Evolutionary conservation across 2,797 vertebrate species (phyloP), one percentile per base, ranked within the genome.

Genomic region (Lophius americanus): DNA sequence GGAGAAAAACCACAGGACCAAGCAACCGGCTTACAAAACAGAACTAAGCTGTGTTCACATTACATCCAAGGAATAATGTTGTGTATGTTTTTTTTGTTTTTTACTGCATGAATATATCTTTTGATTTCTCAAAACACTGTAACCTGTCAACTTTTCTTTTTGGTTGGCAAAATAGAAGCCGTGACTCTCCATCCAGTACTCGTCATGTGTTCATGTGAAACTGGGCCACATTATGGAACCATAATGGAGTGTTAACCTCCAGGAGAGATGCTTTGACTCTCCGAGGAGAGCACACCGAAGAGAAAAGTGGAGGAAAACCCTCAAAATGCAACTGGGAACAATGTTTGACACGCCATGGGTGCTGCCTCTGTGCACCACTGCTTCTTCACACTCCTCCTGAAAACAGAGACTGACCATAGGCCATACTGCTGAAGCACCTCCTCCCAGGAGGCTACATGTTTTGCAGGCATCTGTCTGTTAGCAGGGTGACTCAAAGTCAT

Each of bases 51-150:
- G 56, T 46, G 60, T 64, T 73, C 36, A 64, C 35, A 7, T 51
- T 39, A 39, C 47, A 57, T 11, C 6, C 9, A 60, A 68, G 23
- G 64, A 62, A 47, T 73, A 14, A 76, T 79, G 67, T 81, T 82
- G 83, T 85, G 76, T 78, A 47, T 74, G 60, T 78, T 82, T 52
- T 3, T 3, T 49, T 23, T 7, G 5, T 53, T 64, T 69, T 82
- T 57, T 79, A 82, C 66, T 85, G 88, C 88, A 90, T 87, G 85
- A 48, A 7, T 85, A 68, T 69, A 7, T 65, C 57, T 59, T 54
- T 76, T 53, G 32, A 44, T 79, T 75, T 70, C n/a, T 63, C 9
- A 50, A 62, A 68, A 49, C 7, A 63, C 72, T 32, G 8, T 62
- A 76, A 75, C n/a, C 52, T 49, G 61, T 23, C 23, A 23, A 23